phyloP scores from a whole-genome alignment of 2,113 vertebrate species.

The Chaetura pelagica region DNA sequence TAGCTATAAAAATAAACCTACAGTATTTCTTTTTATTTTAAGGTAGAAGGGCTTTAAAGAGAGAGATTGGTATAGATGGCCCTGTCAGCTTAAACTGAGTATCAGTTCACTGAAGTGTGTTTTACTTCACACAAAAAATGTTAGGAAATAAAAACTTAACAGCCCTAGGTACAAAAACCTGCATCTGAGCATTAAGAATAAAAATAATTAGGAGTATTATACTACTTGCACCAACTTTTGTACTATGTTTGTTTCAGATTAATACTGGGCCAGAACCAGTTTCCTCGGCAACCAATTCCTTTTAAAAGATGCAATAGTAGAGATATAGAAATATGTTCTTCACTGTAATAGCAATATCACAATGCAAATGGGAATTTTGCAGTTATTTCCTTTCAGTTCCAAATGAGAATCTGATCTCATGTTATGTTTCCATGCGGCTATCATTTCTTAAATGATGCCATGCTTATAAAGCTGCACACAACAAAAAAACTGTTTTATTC shows the following conservation, averaged over 20 bases:
- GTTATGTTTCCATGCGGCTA: conserved; percentile 52
- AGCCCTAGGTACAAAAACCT: conserved; percentile 24
- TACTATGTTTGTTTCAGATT: conserved; percentile 84
- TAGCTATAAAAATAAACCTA: conserved; percentile 41
- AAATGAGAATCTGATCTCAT: conserved; percentile 53
- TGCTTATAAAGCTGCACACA: conserved; percentile 51
- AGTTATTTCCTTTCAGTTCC: conserved; percentile 50
- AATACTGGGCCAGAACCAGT: conserved; percentile 92
- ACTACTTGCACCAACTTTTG: conserved; percentile 71
- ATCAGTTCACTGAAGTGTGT: conserved; percentile 45
- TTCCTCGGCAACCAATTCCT: conserved; percentile 93
- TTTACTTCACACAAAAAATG: conserved; percentile 55
- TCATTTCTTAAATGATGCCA: conserved; percentile 47
- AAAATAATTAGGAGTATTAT: conserved; percentile 52
- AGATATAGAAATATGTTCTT: conserved; percentile 69
- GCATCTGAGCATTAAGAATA: conserved; percentile 46
- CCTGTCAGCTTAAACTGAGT: conserved; percentile 63
- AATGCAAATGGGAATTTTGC: conserved; percentile 62
- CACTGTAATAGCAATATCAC: conserved; percentile 57
- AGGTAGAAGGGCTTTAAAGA: conserved; percentile 59
- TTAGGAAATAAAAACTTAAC: conserved; percentile 38
- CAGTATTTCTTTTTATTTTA: conserved; percentile 55
- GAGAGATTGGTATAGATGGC: conserved; percentile 53
- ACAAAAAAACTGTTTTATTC: conserved; percentile 14
- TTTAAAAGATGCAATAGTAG: conserved; percentile 77